A percentile compares a stretch with the other conserved stretches of the same genome.
Evolutionary conservation across 2,888 invertebrate species (phyloP).

Genomic region (Andrena bucephala): DNA sequence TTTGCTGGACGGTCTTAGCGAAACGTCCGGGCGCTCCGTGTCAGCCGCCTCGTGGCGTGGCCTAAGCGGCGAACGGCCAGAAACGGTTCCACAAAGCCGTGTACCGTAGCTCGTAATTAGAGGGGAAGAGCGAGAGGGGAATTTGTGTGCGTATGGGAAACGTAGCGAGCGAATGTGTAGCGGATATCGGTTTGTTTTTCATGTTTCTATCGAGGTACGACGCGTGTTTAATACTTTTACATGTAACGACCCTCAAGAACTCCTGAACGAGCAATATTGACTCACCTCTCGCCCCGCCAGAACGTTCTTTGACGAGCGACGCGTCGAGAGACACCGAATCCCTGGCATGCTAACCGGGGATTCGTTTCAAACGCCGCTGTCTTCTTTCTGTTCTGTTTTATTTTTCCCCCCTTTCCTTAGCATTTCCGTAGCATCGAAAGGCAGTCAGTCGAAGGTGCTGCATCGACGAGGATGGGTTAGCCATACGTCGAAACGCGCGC

Average conservation of each 20-base stretch:
- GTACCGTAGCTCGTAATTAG: slow-evolving; percentile 35
- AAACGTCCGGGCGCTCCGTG: background rate
- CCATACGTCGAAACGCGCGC: slow-evolving; percentile 19
- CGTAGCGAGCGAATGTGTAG: slow-evolving; percentile 60
- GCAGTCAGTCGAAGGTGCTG: slow-evolving; percentile 6
- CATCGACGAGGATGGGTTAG: background rate
- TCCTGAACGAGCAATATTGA: slow-evolving; percentile 26
- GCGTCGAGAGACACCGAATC: slow-evolving; percentile 11
- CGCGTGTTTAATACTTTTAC: slow-evolving; percentile 82
- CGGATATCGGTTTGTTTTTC: slow-evolving; percentile 75
- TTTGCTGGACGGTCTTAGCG: too few relatives aligned
- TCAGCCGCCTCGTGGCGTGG: slow-evolving; percentile 43
- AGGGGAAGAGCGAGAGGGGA: slow-evolving; percentile 16
- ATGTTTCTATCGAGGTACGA: slow-evolving; percentile 72
- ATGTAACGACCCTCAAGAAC: slow-evolving; percentile 51
- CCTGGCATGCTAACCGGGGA: too few relatives aligned
- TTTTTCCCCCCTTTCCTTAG: too few relatives aligned
- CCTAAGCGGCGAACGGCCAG: slow-evolving; percentile 38
- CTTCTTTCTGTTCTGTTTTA: too few relatives aligned
- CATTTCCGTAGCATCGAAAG: background rate
- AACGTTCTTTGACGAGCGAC: slow-evolving; percentile 17
- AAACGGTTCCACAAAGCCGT: slow-evolving; percentile 19
- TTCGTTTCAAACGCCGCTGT: too few relatives aligned
- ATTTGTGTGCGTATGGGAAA: slow-evolving; percentile 13
- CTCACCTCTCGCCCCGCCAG: slow-evolving; percentile 33